phyloP scores from a whole-genome alignment of 1,140 invertebrate genomes.

The Tetraneura akinire region DNA sequence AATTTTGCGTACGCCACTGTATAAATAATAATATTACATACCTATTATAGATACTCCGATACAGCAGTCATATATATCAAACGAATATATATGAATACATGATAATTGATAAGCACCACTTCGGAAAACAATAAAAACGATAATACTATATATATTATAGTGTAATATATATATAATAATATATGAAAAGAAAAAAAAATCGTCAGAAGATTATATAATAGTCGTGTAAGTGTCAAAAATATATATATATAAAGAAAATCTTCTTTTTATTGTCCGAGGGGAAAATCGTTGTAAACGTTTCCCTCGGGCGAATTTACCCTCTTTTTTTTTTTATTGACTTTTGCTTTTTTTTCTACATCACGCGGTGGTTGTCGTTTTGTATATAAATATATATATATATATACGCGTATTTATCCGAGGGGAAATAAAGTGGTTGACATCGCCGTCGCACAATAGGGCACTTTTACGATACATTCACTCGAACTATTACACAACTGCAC shows the following conservation, averaged over 20 bases:
- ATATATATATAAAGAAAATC: constrained; percentile 19
- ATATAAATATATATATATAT: neutral
- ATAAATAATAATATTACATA: neutral
- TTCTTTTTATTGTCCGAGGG: constrained; percentile 46
- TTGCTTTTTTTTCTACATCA: neutral
- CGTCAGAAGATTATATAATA: constrained; percentile 33
- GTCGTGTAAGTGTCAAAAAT: constrained; percentile 49
- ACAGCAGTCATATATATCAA: too few relatives aligned
- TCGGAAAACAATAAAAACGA: constrained; percentile 21
- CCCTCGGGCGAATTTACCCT: constrained; percentile 45
- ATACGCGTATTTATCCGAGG: neutral
- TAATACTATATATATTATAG: too few relatives aligned
- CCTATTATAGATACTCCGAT: too few relatives aligned
- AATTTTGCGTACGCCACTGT: neutral
- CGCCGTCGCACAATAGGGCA: constrained; percentile 19
- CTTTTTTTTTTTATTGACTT: constrained; percentile 50
- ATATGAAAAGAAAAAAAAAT: neutral
- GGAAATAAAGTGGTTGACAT: constrained; percentile 50
- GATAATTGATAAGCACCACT: neutral
- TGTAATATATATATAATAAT: too few relatives aligned
- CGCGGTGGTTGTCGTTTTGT: constrained; percentile 22
- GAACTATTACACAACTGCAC: neutral
- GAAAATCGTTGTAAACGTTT: constrained; percentile 49
- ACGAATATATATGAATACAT: too few relatives aligned
- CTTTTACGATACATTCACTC: neutral